phyloP scores from a whole-genome alignment of 2,797 vertebrate genomes.

The Pygocentrus nattereri region DNA sequence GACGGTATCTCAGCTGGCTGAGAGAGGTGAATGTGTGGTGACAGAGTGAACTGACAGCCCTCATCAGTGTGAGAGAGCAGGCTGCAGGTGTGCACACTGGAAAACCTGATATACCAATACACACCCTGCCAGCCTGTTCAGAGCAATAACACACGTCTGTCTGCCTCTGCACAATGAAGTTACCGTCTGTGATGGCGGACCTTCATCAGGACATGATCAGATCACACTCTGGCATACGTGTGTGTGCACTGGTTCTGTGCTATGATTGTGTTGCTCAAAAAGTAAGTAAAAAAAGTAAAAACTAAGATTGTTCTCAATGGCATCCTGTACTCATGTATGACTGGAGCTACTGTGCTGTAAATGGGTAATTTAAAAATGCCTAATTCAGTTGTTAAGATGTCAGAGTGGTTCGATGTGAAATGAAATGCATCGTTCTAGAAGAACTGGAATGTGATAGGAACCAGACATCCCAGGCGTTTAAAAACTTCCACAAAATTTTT shows the following conservation, averaged over 20 bases:
- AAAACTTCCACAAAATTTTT: no score
- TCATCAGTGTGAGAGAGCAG: constrained; percentile 8
- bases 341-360: background rate
- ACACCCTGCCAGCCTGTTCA: background rate
- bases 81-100: constrained; percentile 37
- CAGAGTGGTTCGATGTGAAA: no score
- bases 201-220: constrained; percentile 13
- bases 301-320: background rate
- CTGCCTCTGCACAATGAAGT: constrained; percentile 11
- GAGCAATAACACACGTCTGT: constrained; percentile 22
- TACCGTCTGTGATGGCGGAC: constrained; percentile 24
- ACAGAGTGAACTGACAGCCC: constrained; percentile 41
- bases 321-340: background rate
- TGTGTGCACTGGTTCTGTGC: background rate
- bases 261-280: background rate
- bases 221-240: background rate
- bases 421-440: no score
- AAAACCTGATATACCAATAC: constrained; percentile 33
- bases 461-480: no score
- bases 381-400: no score
- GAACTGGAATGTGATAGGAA: no score
- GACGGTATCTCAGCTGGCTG: constrained; percentile 52
- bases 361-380: no score
- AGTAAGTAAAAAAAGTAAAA: no score
- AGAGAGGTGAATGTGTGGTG: constrained; percentile 60